Evolutionary conservation across 2,888 invertebrate species (phyloP).

Genomic region (Pandemis cinnamomeana): DNA sequence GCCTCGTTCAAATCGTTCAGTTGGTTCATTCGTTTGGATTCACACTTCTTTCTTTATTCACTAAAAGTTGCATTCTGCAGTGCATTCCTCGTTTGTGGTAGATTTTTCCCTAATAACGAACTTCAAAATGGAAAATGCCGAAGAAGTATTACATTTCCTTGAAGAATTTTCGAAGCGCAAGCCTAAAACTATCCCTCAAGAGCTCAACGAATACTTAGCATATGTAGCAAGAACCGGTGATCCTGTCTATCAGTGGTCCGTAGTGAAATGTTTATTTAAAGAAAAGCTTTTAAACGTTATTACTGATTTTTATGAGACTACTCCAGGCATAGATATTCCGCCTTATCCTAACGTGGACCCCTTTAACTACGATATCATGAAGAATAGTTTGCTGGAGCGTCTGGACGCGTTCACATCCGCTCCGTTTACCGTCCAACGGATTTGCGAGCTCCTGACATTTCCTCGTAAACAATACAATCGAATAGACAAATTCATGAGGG

Average conservation of each 20-base stretch:
- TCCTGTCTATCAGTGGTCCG: conserved; percentile 96
- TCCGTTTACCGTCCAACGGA: conserved; percentile 97
- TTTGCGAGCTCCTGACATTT: conserved; percentile 96
- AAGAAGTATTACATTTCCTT: conserved; percentile 92
- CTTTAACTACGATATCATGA: conserved; percentile 95
- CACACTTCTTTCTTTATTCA: conserved; percentile 3
- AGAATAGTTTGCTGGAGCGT: conserved; percentile 91
- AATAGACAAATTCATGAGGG: conserved; percentile 98
- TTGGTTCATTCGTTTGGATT: background rate
- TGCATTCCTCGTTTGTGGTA: conserved; percentile 16
- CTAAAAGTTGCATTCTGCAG: conserved; percentile 19
- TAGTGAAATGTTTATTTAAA: conserved; percentile 93
- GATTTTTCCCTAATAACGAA: conserved; percentile 6
- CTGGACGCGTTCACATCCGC: conserved; percentile 94
- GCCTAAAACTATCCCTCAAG: conserved; percentile 92
- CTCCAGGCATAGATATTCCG: conserved; percentile 90
- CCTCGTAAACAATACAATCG: conserved; percentile 97
- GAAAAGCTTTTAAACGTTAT: conserved; percentile 94
- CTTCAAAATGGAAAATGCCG: conserved; percentile 90
- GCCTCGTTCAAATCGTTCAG: conserved; percentile 1
- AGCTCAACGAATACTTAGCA: conserved; percentile 94
- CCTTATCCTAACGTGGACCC: conserved; percentile 96
- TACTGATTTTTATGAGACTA: conserved; percentile 93
- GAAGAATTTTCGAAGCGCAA: conserved; percentile 92
- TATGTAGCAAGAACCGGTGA: conserved; percentile 97